Base-by-base conservation (phyloP, 2,113 vertebrate species). In the Stigmatopora nigra region DNA sequence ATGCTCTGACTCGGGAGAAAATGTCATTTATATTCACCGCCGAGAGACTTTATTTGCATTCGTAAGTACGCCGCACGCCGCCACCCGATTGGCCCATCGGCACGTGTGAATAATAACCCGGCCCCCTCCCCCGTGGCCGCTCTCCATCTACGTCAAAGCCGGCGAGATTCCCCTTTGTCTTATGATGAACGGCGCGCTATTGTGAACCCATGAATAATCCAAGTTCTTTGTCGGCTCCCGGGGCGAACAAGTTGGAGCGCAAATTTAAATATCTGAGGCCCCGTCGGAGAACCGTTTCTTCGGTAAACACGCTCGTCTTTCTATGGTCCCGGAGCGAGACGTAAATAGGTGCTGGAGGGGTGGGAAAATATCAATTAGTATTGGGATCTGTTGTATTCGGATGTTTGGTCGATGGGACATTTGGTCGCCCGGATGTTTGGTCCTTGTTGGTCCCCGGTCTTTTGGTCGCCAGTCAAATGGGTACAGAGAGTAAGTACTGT, bases 341-440 rank as follows among this genome's bases (percentile, higher is more conserved):
- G 13, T 2, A 41, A 41, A 41, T 41, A 41, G 52, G 52, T 12
- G 14, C 52, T 55, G 8, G 52, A 5, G 38, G 38, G 38, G 38
- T 3, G 9, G 9, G 11, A 71, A 88, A 89, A 85, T 82, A 86
- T 89, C 84, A 80, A 88, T 89, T 86, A 85, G 82, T 71, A 85
- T 86, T 83, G 85, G 80, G 88, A 90, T 90, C 85, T 1, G 88
- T 89, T n/a, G n/a, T n/a, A n/a, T n/a, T n/a, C n/a, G n/a, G n/a
- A n/a, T n/a, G n/a, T n/a, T n/a, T n/a, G n/a, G n/a, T n/a, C n/a
- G n/a, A n/a, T n/a, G n/a, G n/a, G n/a, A n/a, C n/a, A n/a, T n/a
- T n/a, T n/a, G n/a, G n/a, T n/a, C n/a, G n/a, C n/a, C n/a, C n/a
- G n/a, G n/a, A n/a, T n/a, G n/a, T n/a, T n/a, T n/a, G n/a, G n/a